Evolutionary conservation across 2,888 invertebrate genomes (phyloP).

Genomic region (Oeneis ivallda): DNA sequence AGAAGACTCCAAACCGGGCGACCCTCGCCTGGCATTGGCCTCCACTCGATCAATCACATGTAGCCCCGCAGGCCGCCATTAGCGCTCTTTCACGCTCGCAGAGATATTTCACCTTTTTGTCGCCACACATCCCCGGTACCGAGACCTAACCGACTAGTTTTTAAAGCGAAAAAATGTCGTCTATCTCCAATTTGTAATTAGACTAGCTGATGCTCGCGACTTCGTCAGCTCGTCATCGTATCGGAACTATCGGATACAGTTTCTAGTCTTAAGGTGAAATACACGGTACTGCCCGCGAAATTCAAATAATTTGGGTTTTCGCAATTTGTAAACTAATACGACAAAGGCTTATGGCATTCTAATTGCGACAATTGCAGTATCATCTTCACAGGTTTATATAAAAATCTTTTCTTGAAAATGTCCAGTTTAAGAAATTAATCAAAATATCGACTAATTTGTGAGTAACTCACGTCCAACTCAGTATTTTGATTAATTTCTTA

Average conservation of each 20-base stretch:
- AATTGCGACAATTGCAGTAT: too few relatives aligned
- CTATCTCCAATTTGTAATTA: constrained; percentile 17
- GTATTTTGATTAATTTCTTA: too few relatives aligned
- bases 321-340: too few relatives aligned
- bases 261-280: background rate
- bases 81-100: constrained; percentile 35
- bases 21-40: constrained; percentile 51
- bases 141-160: constrained; percentile 17
- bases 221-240: background rate
- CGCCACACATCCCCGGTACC: constrained; percentile 26
- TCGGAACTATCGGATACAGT: background rate
- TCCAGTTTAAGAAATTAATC: too few relatives aligned
- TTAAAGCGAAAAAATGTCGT: constrained; percentile 24
- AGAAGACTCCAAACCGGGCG: constrained; percentile 35
- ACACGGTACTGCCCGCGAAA: too few relatives aligned
- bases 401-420: too few relatives aligned
- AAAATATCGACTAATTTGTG: too few relatives aligned
- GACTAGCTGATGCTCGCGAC: constrained; percentile 5
- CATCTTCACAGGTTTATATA: too few relatives aligned
- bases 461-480: too few relatives aligned
- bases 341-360: too few relatives aligned
- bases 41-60: constrained; percentile 34
- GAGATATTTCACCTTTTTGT: constrained; percentile 33
- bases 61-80: constrained; percentile 31
- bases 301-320: too few relatives aligned